Conservation (phyloP, 2,888 invertebrate species). For the Nemotelus pantherinus region DNA sequence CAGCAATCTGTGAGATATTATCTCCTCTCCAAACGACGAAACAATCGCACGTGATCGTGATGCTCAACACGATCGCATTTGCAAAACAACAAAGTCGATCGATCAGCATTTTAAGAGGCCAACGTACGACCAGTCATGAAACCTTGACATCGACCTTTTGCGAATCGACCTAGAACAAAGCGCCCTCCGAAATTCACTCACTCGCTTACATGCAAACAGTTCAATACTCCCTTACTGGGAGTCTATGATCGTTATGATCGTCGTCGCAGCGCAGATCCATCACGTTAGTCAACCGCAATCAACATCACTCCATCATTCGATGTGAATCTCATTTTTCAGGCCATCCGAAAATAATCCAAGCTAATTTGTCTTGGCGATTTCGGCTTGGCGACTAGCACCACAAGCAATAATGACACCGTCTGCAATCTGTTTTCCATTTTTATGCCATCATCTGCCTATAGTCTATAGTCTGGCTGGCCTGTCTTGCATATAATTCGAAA, state of each 20-base stretch:
- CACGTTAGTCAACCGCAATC: constrained; percentile 37
- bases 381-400: not conserved
- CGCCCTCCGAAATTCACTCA: constrained; percentile 1
- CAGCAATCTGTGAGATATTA: too few species aligned
- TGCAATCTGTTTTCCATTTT: constrained; percentile 8
- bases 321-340: constrained; percentile 38
- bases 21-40: not conserved
- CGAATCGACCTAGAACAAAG: constrained; percentile 39
- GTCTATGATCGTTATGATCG: not conserved
- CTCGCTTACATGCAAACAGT: not conserved
- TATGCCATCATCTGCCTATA: not conserved
- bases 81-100: constrained; percentile 36
- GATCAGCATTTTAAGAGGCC: constrained; percentile 19
- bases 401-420: constrained; percentile 24
- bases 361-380: constrained; percentile 23
- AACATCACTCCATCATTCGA: constrained; percentile 37
- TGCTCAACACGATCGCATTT: constrained; percentile 27
- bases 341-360: constrained; percentile 6
- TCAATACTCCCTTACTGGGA: constrained; percentile 32
- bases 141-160: constrained; percentile 42
- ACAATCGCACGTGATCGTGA: constrained; percentile 24
- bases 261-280: not conserved
- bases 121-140: constrained; percentile 24
- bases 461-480: not conserved
- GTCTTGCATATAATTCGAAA: too few species aligned